Base-by-base conservation (phyloP, 2,113 vertebrate genomes). In the Syngnathoides biaculeatus region DNA sequence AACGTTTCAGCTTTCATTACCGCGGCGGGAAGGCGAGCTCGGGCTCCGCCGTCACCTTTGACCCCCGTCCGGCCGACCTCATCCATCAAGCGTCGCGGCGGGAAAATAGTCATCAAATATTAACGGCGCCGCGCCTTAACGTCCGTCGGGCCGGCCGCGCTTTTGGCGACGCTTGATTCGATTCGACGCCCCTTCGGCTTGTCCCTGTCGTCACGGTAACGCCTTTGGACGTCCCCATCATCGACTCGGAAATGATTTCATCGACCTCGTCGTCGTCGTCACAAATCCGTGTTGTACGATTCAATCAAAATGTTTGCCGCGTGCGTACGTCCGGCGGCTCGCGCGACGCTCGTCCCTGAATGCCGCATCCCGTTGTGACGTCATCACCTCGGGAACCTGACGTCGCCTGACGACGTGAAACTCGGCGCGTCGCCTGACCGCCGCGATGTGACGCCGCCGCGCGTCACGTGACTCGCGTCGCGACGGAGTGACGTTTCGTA, bases 1-100 rank as follows among this genome's bases (percentile, higher is more conserved):
- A 84, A 91, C 89, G 88, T 88, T 90, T 93, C 91, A 92, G 83
- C 87, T 88, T 71, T 78, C 78, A 93, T 93, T 92, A 93, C 79
- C 50, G 80, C 59, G 63, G 65, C 67, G 26, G 71, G 69, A 74
- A 81, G 56, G 71, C 71, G 82, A 75, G 74, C 74, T 45, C 73
- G 79, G 80, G 64, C 75, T 83, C 78, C 42, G 53, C 58, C 65
- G 60, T 72, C 80, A 83, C 84, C 87, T 87, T 52, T 74, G 83
- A 75, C 86, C 84, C 64, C 64, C 72, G 65, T 52, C 67, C 77
- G 80, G 79, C 87, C 85, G 84, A 88, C 87, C 89, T 82, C 87
- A 91, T 91, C 90, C 82, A 91, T 92, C 88, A 90, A 64, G 1
- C 27, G 19, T 10, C 30, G 42, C 64, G 76, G 56, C 55, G 57